These are phyloP conservation scores for Poecile atricapillus DNA, from an alignment of 2,113 vertebrate species.

Conservation along the genomic window DNA sequence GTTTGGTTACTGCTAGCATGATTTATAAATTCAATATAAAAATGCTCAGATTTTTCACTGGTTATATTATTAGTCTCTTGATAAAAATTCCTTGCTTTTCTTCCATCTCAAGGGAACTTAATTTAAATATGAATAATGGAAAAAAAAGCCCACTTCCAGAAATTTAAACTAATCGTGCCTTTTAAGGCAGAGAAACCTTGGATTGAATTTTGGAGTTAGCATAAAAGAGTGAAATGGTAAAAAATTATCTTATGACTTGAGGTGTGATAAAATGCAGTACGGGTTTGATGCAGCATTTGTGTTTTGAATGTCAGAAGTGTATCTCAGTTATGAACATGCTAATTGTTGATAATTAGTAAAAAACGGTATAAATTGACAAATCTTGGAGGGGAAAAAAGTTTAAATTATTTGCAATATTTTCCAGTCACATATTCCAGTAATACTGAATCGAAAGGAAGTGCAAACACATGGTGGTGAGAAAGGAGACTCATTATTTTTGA, in stretches of 20 bases:
- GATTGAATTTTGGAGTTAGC: conserved; percentile 14
- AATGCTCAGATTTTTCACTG: conserved; percentile 61
- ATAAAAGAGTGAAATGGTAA: conserved; percentile 10
- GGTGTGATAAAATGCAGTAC: background rate
- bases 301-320: background rate
- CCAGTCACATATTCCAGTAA: background rate
- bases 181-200: conserved; percentile 49
- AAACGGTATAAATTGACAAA: background rate
- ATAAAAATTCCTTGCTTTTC: conserved; percentile 72
- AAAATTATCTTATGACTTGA: background rate
- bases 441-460: background rate
- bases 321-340: background rate
- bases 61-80: conserved; percentile 71
- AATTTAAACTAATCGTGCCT: conserved; percentile 54
- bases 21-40: conserved; percentile 65
- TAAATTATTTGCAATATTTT: background rate
- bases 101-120: conserved; percentile 68
- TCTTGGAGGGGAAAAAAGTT: background rate
- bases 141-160: conserved; percentile 41
- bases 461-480: background rate
- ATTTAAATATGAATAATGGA: conserved; percentile 77
- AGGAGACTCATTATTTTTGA: background rate
- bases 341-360: background rate
- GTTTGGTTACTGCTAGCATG: conserved; percentile 45
- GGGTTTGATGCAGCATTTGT: background rate